A percentile compares a stretch with the other conserved stretches of the same genome.
These are phyloP conservation scores for Leiothrix lutea DNA, from an alignment of 2,113 vertebrate species.

Conservation along the genomic window DNA sequence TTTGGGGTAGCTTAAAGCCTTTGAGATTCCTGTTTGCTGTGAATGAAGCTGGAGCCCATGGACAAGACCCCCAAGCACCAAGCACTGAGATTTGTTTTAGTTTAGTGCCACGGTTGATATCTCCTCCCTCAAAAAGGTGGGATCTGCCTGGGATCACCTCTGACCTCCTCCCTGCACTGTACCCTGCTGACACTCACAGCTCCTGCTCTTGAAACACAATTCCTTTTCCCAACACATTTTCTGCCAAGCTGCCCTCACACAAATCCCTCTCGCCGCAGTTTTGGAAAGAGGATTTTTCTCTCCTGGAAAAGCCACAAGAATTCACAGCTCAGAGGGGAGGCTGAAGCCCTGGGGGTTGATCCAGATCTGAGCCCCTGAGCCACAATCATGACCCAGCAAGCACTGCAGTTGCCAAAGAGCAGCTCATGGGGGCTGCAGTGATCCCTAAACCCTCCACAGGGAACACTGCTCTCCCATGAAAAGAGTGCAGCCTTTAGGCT, in stretches of 20 bases:
- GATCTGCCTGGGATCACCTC: neutral
- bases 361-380: fast-evolving
- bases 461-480: neutral
- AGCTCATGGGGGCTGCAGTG: neutral
- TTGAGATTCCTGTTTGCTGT: neutral
- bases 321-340: neutral
- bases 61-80: neutral
- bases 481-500: neutral
- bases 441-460: neutral
- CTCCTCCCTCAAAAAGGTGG: neutral
- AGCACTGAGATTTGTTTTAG: neutral
- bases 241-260: neutral
- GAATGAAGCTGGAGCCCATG: neutral
- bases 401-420: neutral
- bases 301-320: neutral
- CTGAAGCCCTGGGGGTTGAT: neutral
- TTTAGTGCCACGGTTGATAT: too few species aligned
- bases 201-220: neutral
- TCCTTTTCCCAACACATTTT: neutral
- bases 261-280: neutral
- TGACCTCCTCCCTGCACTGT: fast-evolving
- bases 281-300: neutral
- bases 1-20: neutral
- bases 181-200: neutral
- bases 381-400: fast-evolving